A percentile compares a stretch with the other conserved stretches of the same genome.
phyloP scores from a whole-genome alignment of 1,140 invertebrate species.

The Tetraneura akinire region DNA sequence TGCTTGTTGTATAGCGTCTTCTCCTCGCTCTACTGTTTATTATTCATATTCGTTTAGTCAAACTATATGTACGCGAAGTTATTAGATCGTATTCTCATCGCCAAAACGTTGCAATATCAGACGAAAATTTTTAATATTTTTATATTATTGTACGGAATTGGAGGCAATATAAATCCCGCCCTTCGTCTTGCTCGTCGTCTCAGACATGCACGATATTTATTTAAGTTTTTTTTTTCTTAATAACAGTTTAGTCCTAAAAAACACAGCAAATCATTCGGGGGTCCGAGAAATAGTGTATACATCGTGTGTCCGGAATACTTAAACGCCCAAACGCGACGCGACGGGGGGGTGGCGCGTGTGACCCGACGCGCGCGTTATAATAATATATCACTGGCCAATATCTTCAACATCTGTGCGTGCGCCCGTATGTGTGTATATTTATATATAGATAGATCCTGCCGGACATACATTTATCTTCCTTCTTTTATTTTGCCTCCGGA shows the following conservation, averaged over 20 bases:
- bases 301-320: conserved; percentile 27
- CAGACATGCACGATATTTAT: neutral
- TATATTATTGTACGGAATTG: neutral
- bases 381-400: conserved; percentile 44
- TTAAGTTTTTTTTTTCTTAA: neutral
- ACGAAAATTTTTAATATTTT: no score
- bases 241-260: neutral
- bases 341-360: conserved; percentile 2
- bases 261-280: conserved; percentile 22
- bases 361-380: neutral
- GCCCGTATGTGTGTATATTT: no score
- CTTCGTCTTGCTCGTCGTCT: neutral
- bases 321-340: conserved; percentile 1
- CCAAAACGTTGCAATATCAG: no score
- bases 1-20: no score
- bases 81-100: no score
- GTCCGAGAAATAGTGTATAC: neutral
- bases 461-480: conserved; percentile 46
- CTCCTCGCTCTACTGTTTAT: no score
- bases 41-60: no score
- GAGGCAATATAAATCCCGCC: neutral
- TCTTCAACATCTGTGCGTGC: conserved; percentile 33
- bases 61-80: no score
- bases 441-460: neutral
- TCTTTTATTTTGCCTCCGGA: neutral